Base-by-base conservation (phyloP, 2,113 vertebrate genomes). In the Dicentrarchus labrax region DNA sequence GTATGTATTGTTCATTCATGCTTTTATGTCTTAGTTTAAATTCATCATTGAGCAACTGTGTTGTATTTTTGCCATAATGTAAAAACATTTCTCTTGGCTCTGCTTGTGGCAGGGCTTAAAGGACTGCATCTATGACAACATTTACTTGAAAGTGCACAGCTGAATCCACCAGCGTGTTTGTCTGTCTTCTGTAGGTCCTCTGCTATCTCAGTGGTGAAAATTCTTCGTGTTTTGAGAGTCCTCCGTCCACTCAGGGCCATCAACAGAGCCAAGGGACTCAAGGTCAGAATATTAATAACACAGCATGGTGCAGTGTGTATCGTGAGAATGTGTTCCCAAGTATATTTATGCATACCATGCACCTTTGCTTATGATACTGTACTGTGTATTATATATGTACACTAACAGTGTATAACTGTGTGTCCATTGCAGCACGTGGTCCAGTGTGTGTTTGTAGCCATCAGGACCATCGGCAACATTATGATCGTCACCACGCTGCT, bases 241-340 rank as follows among this genome's bases (percentile, higher is more conserved):
- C 96, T 99, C 64, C 96, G 98, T 70, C 98, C 98, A 0, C 96
- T 99, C 71, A 96, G 98, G 89, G 98, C 98, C 74, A 99, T 99
- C 94, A 99, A 99, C 95, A 96, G 98, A 96, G 98, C 98, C 15
- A 99, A 99, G 94, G 98, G 98, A 93, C 97, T 99, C 45, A 99
- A 99, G 96, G 98, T 99, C 81, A 90, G 77, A 50, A 36, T 21
- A n/a, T 17, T 4, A 86, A 12, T 21, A 57, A 54, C 10, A 43
- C 21, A 53, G 16, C 54, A 53, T 8, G 1, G 4, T 61, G 68
- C 71, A 13, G 3, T 53, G 16, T 47, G 3, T 61, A 36, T 62
- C 0, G 0, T 62, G 15, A 54, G 30, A 43, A n/a, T 50, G n/a
- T n/a, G 22, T 39, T 4, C 13, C 12, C 4, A 16, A 16, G 3